A percentile compares a stretch with the other conserved stretches of the same genome.
Evolutionary conservation across 2,113 vertebrate species (phyloP).

Genomic region (Macrotus californicus): DNA sequence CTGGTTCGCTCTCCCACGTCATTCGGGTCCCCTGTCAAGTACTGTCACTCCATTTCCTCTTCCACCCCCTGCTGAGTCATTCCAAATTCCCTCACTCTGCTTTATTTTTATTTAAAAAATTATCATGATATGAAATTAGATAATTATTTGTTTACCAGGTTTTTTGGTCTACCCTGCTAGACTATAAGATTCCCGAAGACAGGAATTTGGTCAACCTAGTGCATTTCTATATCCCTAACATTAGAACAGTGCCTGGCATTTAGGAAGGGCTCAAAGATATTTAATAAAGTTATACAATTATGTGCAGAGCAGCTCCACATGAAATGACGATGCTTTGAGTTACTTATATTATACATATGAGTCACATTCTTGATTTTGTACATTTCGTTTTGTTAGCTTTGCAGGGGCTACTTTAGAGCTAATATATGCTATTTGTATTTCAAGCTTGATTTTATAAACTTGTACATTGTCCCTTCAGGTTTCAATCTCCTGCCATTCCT

Average conservation of each 20-base stretch:
- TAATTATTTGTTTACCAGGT: background rate
- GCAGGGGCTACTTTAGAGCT: background rate
- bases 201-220: background rate
- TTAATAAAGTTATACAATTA: background rate
- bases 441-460: background rate
- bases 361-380: background rate
- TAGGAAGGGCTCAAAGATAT: background rate
- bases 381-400: conserved; percentile 7
- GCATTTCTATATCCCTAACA: background rate
- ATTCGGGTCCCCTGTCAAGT: background rate
- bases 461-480: background rate
- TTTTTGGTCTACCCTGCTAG: background rate
- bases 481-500: background rate
- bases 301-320: background rate
- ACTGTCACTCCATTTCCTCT: background rate
- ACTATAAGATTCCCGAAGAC: background rate
- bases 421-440: background rate
- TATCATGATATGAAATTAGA: background rate
- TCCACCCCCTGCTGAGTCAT: background rate
- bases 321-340: background rate
- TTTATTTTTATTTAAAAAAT: conserved; percentile 17
- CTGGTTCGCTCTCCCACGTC: background rate
- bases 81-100: background rate
- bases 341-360: background rate
- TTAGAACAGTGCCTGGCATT: background rate